Base-by-base conservation (phyloP, 2,113 vertebrate species). In the Notarius lentiginosus region DNA sequence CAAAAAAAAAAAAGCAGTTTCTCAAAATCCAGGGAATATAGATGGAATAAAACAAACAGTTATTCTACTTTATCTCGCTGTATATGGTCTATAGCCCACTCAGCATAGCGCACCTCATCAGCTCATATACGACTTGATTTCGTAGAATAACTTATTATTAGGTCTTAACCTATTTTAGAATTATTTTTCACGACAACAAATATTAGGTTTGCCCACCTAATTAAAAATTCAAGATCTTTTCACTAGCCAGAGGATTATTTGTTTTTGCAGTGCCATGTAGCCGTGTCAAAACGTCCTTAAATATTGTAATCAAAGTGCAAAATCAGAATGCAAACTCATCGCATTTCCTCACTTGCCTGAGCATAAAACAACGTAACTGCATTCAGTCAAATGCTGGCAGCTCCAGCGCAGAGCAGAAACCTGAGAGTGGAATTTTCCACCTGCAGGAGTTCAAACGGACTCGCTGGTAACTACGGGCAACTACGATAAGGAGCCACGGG, bases 391-490 rank as follows among this genome's bases (percentile, higher is more conserved):
- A 61, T 61, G 24, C 5, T 22, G 0, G 17, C 61, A 68, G 60
- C 75, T 86, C 18, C n/a, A 70, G 56, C 24, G 56, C 24, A 77
- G 75, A 79, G 75, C 18, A 61, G 82, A 70, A 77, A 53, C 56
- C 18, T 11, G 61, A 61, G 70, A 63, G 7, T 86, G 82, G 82
- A 81, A 83, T 84, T 85, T 80, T 55, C 34, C 60, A 88, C 77
- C 79, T 82, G 83, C 68, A 82, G 60, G 61, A 66, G 60, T 66
- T 83, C 47, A 27, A 83, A 66, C 49, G 63, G 61, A 83, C 79
- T 90, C 9, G 53, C 68, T 84, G 65, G 63, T 80, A 79, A 87
- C 83, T 83, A 53, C 55, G 30, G 72, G 20, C 79, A 79, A 73
- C 84, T 53, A 30, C 5, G 27, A 70, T 58, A 86, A 79, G 85